phyloP scores from a whole-genome alignment of 2,113 vertebrate genomes.

The human (Homo sapiens) region GRCh38 chr7:39166001-39166500 shows the following conservation, averaged over 20 bases:
- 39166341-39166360: background rate
- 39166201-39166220: background rate
- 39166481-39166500: background rate
- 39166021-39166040: background rate
- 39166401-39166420: background rate
- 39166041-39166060: fast-evolving
- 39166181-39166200: background rate
- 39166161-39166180: background rate
- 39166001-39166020: background rate
- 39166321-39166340: background rate
- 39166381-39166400: background rate
- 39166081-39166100: background rate
- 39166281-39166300: conserved; percentile 8
- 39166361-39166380: background rate
- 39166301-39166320: background rate
- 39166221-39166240: background rate
- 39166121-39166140: background rate
- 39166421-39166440: background rate
- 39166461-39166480: background rate
- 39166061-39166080: background rate
- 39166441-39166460: background rate
- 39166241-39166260: background rate
- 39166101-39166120: background rate
- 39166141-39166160: background rate
- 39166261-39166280: background rate